These are phyloP conservation scores for Eulimnadia texana DNA, from an alignment of 1,140 invertebrate genomes.

Conservation along the genomic window DNA sequence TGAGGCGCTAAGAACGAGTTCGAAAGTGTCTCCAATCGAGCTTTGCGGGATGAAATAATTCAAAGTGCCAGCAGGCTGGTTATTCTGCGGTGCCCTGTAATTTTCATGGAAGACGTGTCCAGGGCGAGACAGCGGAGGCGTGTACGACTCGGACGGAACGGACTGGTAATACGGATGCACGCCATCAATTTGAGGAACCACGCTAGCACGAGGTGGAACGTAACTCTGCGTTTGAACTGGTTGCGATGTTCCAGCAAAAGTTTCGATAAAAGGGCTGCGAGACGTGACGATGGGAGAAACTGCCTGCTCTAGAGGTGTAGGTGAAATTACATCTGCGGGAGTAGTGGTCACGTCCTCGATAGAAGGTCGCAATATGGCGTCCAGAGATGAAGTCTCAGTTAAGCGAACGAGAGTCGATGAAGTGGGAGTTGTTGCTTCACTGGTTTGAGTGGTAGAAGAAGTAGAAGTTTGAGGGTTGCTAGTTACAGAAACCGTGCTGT, in stretches of 20 bases:
- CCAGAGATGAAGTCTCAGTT: not conserved
- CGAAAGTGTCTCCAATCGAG: slow-evolving; percentile 58
- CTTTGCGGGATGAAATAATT: not conserved
- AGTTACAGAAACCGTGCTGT: too few relatives aligned
- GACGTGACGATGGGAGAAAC: not conserved
- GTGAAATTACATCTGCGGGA: not conserved
- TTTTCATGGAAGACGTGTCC: slow-evolving; percentile 8
- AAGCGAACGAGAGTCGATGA: not conserved
- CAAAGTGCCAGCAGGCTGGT: not conserved
- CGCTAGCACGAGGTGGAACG: not conserved
- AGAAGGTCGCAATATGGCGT: slow-evolving; percentile 3
- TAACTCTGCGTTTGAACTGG: not conserved
- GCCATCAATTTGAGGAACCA: not conserved
- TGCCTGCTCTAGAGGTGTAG: not conserved
- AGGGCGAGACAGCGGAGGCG: not conserved
- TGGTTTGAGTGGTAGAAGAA: not conserved
- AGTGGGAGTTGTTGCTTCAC: not conserved
- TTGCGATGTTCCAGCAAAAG: not conserved
- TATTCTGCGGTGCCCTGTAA: not conserved
- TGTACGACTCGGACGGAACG: not conserved
- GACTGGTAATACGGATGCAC: not conserved
- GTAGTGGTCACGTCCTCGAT: slow-evolving; percentile 1
- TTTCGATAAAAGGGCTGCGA: not conserved
- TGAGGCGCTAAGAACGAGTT: slow-evolving; percentile 70
- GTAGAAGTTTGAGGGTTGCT: too few relatives aligned